Evolutionary conservation across 2,113 vertebrate genomes (phyloP).

Genomic region (Mesembrinibis cayennensis): DNA sequence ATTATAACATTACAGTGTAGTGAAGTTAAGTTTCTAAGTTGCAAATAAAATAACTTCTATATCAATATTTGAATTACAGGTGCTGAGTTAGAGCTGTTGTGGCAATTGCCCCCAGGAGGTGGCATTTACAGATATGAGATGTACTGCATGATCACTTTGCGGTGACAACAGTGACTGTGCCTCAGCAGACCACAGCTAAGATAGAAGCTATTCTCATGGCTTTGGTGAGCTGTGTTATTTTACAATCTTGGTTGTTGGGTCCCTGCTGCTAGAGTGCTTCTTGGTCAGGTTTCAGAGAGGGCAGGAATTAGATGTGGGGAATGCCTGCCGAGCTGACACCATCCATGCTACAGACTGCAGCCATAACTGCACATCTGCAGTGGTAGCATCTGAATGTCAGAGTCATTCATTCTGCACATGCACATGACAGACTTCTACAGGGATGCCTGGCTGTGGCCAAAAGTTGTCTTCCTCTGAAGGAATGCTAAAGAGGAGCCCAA

Average conservation of each 20-base stretch:
- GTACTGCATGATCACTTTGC: background rate
- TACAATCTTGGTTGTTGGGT: background rate
- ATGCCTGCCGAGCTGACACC: background rate
- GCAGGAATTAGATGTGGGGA: background rate
- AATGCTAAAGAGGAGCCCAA: background rate
- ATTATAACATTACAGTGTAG: background rate
- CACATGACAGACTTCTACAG: background rate
- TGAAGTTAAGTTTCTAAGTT: background rate
- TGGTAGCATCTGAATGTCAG: background rate
- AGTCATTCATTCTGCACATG: background rate
- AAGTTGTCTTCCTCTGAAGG: background rate
- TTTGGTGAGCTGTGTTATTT: background rate
- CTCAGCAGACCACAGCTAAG: background rate
- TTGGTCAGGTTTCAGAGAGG: background rate
- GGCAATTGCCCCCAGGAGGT: background rate
- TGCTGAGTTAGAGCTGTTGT: background rate
- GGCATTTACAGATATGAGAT: background rate
- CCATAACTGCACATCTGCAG: background rate
- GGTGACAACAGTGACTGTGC: background rate
- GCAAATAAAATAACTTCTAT: background rate
- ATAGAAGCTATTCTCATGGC: background rate
- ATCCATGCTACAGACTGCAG: background rate
- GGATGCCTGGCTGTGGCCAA: background rate
- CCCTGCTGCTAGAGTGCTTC: background rate
- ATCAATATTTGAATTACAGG: background rate